Base-by-base conservation (phyloP, 2,113 vertebrate genomes). In the Ia io region DNA sequence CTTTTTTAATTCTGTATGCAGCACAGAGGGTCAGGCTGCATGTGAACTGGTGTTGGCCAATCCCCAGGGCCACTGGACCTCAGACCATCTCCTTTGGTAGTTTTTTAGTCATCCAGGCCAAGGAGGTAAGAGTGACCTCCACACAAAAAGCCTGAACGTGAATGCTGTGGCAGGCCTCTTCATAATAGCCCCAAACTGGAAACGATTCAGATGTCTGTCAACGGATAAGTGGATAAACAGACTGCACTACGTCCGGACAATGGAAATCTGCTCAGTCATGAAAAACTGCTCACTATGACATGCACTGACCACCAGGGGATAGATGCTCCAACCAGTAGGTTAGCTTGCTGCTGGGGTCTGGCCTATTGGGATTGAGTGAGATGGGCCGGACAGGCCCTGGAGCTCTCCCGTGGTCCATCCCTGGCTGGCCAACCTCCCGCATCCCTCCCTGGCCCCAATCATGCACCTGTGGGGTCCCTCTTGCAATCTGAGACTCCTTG, bases 41-140 rank as follows among this genome's bases (percentile, higher is more conserved):
- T 6, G 42, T 17, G 77, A 56, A 28, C 17, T 5, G 16, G 47
- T 17, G 35, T 17, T 13, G 0, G 30, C 61, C 61, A n/a, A 5
- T 25, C 67, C 67, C 0, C 4, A 0, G 18, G 42, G 8, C 49
- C 13, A 0, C 59, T 16, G 6, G 40, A 61, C 9, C 91, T 70
- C 22, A 51, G 65, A 28, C n/a, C 35, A 18, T 32, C 47, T 89
- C 30, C 49, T 70, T 17, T 44, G 61, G 22, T 16, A 51, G 35
- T 47, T 65, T 44, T 44, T 30, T 5, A 3, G 7, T 23, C 67
- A 9, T 49, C 53, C n/a, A 14, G 56, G 40, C 30, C 20, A 11
- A 2, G 18, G 25, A 32, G 35, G 70, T 22, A 5, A 90, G 37
- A 13, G 23, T 17, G 53, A 2, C 14, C 22, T n/a, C 56, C 69